Evolutionary conservation across 2,797 vertebrate species (phyloP), one percentile per base, ranked within the genome.

Genomic region (Cryptoprocta ferox): DNA sequence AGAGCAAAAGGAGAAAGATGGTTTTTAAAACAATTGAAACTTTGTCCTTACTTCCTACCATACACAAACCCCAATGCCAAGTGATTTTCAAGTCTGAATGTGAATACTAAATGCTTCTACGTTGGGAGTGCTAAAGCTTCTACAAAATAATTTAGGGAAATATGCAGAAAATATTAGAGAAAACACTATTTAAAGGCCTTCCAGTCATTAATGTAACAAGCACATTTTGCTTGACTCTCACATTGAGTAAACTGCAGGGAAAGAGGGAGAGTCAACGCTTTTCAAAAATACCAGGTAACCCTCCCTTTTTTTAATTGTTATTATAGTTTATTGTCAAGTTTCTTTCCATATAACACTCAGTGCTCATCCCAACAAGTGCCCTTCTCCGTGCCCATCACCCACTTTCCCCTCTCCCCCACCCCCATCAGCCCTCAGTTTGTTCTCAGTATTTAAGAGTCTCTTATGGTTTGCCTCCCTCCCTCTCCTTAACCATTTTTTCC

Each of bases 81-180:
- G 30, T 32, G 50, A 70, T 89, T 76, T 85, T 94, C 65, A 96
- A 95, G 91, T 79, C 53, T 35, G 35, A 83, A 45, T 32, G 19
- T 81, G 56, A 81, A 59, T 70, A 32, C 56, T 9, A 59, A 24
- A 59, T 24, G 56, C 56, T 59, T 24, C 56, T 59, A 59, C 21
- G 24, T 59, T 59, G 56, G 24, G 35, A 75, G 68, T 63, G 42
- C 45, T 79, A 68, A 83, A 83, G 63, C 35, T n/a, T 78, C 68
- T 37, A 30, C 75, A 30, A 89, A 21, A 15, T 71, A 56, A 94
- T 42, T 73, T 65, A 32, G 61, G 50, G 71, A 28, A 92, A 26
- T 66, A 84, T 18, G 53, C n/a, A 73, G 28, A 75, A 91, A 30
- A 30, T 35, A 65, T 39, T 48, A 65, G 79, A 91, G 71, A 87